Evolutionary conservation across 2,888 invertebrate species (phyloP).

Genomic region (Tubiluchus corallicola): DNA sequence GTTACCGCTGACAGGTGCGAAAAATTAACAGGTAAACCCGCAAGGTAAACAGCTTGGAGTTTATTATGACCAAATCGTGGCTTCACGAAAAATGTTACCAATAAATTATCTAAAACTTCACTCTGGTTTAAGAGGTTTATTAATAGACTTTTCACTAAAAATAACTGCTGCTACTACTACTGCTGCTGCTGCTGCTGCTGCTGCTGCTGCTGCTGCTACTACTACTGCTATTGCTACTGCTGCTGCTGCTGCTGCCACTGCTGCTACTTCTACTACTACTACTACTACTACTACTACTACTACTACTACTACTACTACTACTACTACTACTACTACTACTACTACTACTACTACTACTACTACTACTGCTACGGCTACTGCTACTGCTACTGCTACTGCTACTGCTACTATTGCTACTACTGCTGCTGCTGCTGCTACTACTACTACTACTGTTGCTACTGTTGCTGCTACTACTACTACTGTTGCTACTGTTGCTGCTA

Average conservation of each 20-base stretch:
- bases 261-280: not conserved
- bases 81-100: too few species aligned
- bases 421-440: constrained; percentile 11
- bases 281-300: constrained; percentile 1
- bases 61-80: too few species aligned
- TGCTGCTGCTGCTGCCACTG: constrained; percentile 3
- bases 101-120: too few species aligned
- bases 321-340: constrained; percentile 10
- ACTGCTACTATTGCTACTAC: constrained; percentile 11
- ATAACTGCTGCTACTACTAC: constrained; percentile 3
- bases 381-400: constrained; percentile 9
- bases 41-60: too few species aligned
- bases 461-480: constrained; percentile 10
- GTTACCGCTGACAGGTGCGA: too few species aligned
- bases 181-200: constrained; percentile 1
- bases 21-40: too few species aligned
- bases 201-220: constrained; percentile 3
- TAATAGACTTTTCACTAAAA: too few species aligned
- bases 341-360: constrained; percentile 12
- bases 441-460: constrained; percentile 11
- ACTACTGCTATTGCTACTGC: constrained; percentile 3
- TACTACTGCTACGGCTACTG: constrained; percentile 12
- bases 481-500: constrained; percentile 8
- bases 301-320: constrained; percentile 3
- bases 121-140: too few species aligned